Base-by-base conservation (phyloP, 2,888 invertebrate genomes). In the Drosophila anomelani region DNA sequence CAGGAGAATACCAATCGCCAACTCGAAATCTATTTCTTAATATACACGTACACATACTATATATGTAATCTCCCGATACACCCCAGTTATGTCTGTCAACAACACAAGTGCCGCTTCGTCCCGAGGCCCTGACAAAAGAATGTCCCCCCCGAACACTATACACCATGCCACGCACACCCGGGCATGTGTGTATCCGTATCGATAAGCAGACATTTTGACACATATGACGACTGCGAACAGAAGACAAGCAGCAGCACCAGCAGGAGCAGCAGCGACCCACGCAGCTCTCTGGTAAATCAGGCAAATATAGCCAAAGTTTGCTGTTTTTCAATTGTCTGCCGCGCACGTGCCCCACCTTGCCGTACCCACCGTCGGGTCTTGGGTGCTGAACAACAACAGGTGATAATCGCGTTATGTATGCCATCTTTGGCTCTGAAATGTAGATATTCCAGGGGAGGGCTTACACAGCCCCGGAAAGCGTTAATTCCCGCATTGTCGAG, bases 181-280 rank as follows among this genome's bases (percentile, higher is more conserved):
- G 8, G 54, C 20, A 36, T 17, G 54, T 43, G 63, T 38, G 64
- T 81, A 63, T 69, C 46, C 66, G 61, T 61, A 72, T 76, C 81
- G 81, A 84, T 84, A 81, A 81, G 77, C 69, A 81, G 89, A 76
- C 88, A 85, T 87, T 84, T 88, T 84, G 82, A 89, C 89, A 84
- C 74, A 76, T 71, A 66, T 72, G 73, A 76, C 72, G 73, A 73
- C 71, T 68, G 78, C 57, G 26, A 59, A 12, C 36, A 43, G 29
- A n/a, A n/a, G 72, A 68, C 29, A 61, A 55, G 38, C 72, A 75
- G 20, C 49, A 51, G 20, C 10, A 47, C 10, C 46, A 26, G 46
- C 46, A 26, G 5, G 4, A 55, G 38, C 75, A 75, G 20, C 26
- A 6, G 20, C 12, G 12, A 43, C 26, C 56, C 46, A 54, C 47